Evolutionary conservation across 2,888 invertebrate genomes (phyloP).

Genomic region (Ophioninae sp.): DNA sequence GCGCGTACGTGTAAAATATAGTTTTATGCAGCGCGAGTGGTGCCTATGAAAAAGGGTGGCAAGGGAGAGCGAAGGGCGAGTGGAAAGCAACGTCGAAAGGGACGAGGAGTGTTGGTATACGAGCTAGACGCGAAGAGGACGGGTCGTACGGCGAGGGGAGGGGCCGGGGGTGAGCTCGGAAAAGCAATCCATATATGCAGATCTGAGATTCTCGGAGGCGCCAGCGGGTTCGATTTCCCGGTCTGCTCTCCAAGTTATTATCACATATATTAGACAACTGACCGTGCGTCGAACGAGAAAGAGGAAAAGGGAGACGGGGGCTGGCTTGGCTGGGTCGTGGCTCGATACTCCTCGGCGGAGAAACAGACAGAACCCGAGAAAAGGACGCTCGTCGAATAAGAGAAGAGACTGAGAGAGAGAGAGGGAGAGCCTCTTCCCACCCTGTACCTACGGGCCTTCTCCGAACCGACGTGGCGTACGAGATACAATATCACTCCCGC

Average conservation of each 20-base stretch:
- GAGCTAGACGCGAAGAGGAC: conserved; percentile 32
- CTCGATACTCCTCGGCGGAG: conserved; percentile 13
- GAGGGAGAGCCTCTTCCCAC: conserved; percentile 32
- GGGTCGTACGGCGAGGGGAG: conserved; percentile 2
- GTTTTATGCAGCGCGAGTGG: conserved; percentile 67
- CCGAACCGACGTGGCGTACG: conserved; percentile 60
- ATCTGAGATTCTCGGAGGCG: conserved; percentile 75
- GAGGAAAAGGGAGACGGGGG: conserved; percentile 51
- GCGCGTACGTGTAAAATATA: conserved; percentile 70
- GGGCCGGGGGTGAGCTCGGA: conserved; percentile 39
- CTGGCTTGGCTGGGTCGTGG: conserved; percentile 16
- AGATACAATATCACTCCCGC: conserved; percentile 75
- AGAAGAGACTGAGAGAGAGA: conserved; percentile 27
- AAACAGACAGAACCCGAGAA: background rate
- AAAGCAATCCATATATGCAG: conserved; percentile 78
- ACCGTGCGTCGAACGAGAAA: conserved; percentile 70
- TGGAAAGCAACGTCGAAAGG: conserved; percentile 42
- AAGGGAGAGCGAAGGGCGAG: conserved; percentile 41
- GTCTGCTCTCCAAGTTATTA: conserved; percentile 74
- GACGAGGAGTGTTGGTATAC: conserved; percentile 15
- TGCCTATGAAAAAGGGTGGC: conserved; percentile 33
- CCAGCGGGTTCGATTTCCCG: conserved; percentile 75
- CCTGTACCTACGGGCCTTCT: conserved; percentile 42
- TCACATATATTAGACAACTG: conserved; percentile 80
- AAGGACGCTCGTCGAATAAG: conserved; percentile 18